A percentile compares a stretch with the other conserved stretches of the same genome.
phyloP scores from a whole-genome alignment of 2,888 invertebrate species.

The Crossocerus cetratus region DNA sequence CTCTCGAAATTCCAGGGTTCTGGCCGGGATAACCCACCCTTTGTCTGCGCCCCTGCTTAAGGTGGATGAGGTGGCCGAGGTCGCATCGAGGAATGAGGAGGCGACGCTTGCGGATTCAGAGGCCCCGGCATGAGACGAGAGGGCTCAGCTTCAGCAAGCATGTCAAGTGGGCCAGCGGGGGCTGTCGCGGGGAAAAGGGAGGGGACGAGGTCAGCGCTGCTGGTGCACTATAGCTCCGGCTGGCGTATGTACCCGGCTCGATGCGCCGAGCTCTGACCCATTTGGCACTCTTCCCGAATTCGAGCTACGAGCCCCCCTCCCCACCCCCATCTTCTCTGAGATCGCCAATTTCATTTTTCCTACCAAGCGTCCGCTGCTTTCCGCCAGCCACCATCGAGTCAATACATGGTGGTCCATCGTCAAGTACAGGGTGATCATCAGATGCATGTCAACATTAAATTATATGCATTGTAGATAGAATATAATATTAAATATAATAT shows the following conservation, averaged over 20 bases:
- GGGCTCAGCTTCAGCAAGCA: background rate
- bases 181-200: slow-evolving; percentile 6
- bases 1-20: no score
- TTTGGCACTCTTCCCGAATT: slow-evolving; percentile 72
- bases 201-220: slow-evolving; percentile 46
- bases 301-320: slow-evolving; percentile 17
- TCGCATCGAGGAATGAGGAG: background rate
- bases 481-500: no score
- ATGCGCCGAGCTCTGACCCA: slow-evolving; percentile 70
- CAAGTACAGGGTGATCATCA: no score
- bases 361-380: background rate
- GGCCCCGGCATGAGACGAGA: slow-evolving; percentile 9
- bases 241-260: slow-evolving; percentile 42
- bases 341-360: slow-evolving; percentile 37
- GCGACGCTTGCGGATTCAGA: slow-evolving; percentile 26
- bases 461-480: no score
- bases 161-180: slow-evolving; percentile 15
- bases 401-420: no score
- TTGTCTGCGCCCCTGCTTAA: no score
- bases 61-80: slow-evolving; percentile 6
- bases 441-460: no score
- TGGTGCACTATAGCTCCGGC: slow-evolving; percentile 27
- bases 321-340: slow-evolving; percentile 4
- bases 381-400: background rate
- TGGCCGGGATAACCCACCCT: no score